Evolutionary conservation across 2,888 invertebrate genomes (phyloP).

Genomic region (Chesias legatella): DNA sequence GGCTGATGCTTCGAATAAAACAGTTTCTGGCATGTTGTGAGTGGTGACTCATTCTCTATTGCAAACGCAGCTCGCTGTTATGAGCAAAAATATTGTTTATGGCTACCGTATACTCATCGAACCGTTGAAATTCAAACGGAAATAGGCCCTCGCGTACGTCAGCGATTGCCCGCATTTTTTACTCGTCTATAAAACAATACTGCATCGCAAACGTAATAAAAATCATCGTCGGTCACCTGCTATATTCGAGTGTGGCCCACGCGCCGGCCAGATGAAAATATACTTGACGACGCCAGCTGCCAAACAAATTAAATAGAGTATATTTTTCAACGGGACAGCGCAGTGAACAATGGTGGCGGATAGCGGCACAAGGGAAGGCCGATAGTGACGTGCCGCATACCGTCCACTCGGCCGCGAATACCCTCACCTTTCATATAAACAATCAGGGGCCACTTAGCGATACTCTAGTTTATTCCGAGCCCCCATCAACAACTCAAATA

Average conservation of each 20-base stretch:
- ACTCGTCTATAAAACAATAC: slow-evolving; percentile 69
- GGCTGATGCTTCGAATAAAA: slow-evolving; percentile 23
- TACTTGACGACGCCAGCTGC: slow-evolving; percentile 64
- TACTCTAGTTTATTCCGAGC: slow-evolving; percentile 19
- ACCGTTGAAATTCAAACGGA: slow-evolving; percentile 31
- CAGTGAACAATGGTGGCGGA: slow-evolving; percentile 65
- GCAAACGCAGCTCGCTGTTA: slow-evolving; percentile 19
- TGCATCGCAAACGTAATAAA: slow-evolving; percentile 63
- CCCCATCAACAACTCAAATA: slow-evolving; percentile 32
- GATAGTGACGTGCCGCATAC: slow-evolving; percentile 41
- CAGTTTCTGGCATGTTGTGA: slow-evolving; percentile 22
- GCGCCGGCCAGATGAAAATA: slow-evolving; percentile 66
- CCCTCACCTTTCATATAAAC: slow-evolving; percentile 26
- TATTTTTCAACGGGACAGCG: slow-evolving; percentile 68
- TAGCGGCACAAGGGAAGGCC: slow-evolving; percentile 57
- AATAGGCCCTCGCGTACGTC: slow-evolving; percentile 40
- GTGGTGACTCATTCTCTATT: slow-evolving; percentile 23
- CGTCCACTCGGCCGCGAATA: slow-evolving; percentile 23
- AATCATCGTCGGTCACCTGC: slow-evolving; percentile 67
- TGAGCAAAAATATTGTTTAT: slow-evolving; percentile 31
- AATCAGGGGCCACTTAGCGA: slow-evolving; percentile 24
- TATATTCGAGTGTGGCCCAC: slow-evolving; percentile 63
- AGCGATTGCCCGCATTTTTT: slow-evolving; percentile 47
- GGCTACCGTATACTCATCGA: slow-evolving; percentile 26
- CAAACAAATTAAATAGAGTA: slow-evolving; percentile 75